Percentiles rank a stretch among this genome's conserved stretches.
Conservation (phyloP, 1,140 invertebrate genomes). For the Planococcus citri region DNA sequence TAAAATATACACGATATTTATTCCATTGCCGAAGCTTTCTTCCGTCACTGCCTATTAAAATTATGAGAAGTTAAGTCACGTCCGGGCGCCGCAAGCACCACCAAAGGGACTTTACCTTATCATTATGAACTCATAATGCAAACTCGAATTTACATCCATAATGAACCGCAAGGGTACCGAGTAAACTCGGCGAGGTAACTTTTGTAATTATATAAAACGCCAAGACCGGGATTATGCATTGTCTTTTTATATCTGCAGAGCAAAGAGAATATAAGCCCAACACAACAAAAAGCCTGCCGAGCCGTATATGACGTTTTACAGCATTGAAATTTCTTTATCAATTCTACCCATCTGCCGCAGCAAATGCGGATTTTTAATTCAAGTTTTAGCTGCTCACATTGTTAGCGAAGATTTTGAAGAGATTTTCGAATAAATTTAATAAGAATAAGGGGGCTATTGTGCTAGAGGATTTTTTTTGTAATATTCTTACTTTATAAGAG, state of each 20-base stretch:
- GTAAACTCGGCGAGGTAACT: not conserved
- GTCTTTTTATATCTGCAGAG: not conserved
- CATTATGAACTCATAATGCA: constrained; percentile 20
- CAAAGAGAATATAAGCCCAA: not conserved
- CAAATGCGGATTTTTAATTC: not conserved
- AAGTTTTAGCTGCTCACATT: not conserved
- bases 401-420: not conserved
- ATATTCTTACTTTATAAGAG: no score
- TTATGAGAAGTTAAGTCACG: constrained; percentile 17
- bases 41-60: constrained; percentile 13
- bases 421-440: not conserved
- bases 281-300: not conserved
- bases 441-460: no score
- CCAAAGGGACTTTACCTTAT: constrained; percentile 20
- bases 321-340: not conserved
- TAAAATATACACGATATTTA: not conserved
- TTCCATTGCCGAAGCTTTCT: not conserved
- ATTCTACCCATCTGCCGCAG: no score
- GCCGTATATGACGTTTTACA: not conserved
- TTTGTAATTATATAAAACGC: constrained; percentile 15
- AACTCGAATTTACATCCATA: constrained; percentile 20
- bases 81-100: not conserved
- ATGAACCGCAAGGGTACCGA: constrained; percentile 13
- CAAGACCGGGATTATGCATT: not conserved
- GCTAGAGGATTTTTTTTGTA: no score